These are phyloP conservation scores for Triplophysa yarkandensis DNA, from an alignment of 2,797 vertebrate species.

Conservation along the genomic window DNA sequence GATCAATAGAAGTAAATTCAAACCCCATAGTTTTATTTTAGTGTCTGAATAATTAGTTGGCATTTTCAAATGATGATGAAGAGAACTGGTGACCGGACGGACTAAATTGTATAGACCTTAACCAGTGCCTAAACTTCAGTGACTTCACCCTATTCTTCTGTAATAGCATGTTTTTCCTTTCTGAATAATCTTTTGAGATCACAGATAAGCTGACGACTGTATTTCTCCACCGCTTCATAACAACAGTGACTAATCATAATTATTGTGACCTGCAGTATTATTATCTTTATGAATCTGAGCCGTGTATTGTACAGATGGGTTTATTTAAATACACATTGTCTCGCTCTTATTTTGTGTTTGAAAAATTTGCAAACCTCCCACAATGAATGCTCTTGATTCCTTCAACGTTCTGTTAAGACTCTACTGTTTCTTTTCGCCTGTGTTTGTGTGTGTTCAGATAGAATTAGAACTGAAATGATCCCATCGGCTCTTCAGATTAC, in stretches of 20 bases:
- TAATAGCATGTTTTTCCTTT: slow-evolving; percentile 41
- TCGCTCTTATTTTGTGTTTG: not conserved
- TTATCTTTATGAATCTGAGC: slow-evolving; percentile 4
- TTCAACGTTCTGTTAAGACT: not conserved
- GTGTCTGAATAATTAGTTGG: not conserved
- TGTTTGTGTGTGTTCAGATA: not conserved
- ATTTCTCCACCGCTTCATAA: slow-evolving; percentile 34
- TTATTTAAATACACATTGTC: not conserved
- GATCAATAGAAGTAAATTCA: not conserved
- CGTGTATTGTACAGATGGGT: not conserved
- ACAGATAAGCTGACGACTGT: slow-evolving; percentile 37
- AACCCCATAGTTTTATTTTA: not conserved
- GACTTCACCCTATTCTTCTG: slow-evolving; percentile 35
- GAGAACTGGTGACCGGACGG: not conserved
- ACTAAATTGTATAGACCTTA: not conserved
- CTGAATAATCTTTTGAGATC: slow-evolving; percentile 45
- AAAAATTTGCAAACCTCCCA: not conserved
- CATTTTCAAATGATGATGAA: slow-evolving; percentile 8
- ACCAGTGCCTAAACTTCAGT: not conserved
- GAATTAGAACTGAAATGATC: slow-evolving; percentile 19
- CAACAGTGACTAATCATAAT: slow-evolving; percentile 35
- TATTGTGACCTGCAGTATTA: slow-evolving; percentile 36
- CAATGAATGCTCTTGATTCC: not conserved
- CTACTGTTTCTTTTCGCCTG: not conserved
- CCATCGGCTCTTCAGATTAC: not conserved